phyloP scores from a whole-genome alignment of 2,797 vertebrate genomes.

The Sphenodon punctatus region DNA sequence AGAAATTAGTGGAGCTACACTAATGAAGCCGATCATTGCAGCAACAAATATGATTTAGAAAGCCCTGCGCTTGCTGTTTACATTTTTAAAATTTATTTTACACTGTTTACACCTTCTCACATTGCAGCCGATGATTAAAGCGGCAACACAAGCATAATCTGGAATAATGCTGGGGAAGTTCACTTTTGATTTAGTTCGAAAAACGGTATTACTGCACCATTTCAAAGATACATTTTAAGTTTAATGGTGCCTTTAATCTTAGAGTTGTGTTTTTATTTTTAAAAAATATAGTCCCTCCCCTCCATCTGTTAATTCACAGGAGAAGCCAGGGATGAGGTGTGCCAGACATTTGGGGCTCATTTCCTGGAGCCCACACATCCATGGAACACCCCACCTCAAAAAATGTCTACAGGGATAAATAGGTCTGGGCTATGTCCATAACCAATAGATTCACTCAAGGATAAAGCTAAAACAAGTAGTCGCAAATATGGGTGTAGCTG shows the following conservation, averaged over 20 bases:
- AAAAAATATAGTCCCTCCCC: neutral
- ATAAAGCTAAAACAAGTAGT: too few species aligned
- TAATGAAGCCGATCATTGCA: neutral
- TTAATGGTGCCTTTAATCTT: neutral
- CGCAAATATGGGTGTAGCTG: too few species aligned
- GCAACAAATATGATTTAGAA: neutral
- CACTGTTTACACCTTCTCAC: neutral
- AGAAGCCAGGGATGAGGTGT: too few species aligned
- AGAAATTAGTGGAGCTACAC: neutral
- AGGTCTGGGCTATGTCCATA: too few species aligned
- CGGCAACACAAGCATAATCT: neutral
- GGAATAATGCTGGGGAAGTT: neutral
- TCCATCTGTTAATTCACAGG: too few species aligned
- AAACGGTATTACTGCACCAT: neutral
- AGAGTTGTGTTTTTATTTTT: too few species aligned
- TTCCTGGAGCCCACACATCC: too few species aligned
- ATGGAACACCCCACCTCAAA: too few species aligned
- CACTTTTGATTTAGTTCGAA: neutral
- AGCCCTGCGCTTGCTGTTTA: neutral
- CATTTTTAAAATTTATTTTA: neutral
- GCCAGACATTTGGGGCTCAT: too few species aligned
- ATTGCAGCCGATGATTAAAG: neutral
- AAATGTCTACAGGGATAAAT: too few species aligned
- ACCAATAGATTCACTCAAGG: too few species aligned
- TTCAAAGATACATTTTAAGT: neutral